Evolutionary conservation across 2,113 vertebrate species (phyloP).

Genomic region (Gavialis gangeticus): DNA sequence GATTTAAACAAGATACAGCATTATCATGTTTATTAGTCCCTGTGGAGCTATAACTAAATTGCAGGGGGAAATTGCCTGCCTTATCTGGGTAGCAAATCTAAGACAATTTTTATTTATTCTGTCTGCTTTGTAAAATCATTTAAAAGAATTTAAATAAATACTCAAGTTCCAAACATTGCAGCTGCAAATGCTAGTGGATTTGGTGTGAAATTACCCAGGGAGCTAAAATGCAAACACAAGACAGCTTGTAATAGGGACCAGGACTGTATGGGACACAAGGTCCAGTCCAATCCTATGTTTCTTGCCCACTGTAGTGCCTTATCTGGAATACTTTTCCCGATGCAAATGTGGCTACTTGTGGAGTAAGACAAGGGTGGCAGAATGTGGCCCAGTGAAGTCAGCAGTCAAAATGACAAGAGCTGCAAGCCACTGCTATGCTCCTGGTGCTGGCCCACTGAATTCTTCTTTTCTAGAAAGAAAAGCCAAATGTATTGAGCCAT

Average conservation of each 20-base stretch:
- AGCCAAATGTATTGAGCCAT: background rate
- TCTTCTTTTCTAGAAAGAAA: background rate
- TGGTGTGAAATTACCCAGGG: background rate
- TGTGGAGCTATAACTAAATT: slow-evolving; percentile 30
- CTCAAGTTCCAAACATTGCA: background rate
- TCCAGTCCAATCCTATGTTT: background rate
- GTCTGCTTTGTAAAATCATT: background rate
- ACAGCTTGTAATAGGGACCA: background rate
- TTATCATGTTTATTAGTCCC: slow-evolving; percentile 62
- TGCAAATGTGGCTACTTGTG: background rate
- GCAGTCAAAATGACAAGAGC: background rate
- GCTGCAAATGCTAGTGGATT: background rate
- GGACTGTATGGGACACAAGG: background rate
- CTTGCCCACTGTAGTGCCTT: background rate
- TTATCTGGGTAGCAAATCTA: slow-evolving; percentile 13
- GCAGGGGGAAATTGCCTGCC: background rate
- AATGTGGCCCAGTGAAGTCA: background rate
- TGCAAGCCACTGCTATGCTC: background rate
- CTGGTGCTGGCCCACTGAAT: background rate
- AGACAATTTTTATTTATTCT: background rate
- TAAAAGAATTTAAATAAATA: slow-evolving; percentile 10
- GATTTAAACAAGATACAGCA: slow-evolving; percentile 57
- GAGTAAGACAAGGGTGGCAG: background rate
- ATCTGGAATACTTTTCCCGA: background rate
- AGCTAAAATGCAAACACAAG: background rate